A percentile compares a stretch with the other conserved stretches of the same genome.
phyloP scores from a whole-genome alignment of 2,113 vertebrate genomes.

The Eira barbara region DNA sequence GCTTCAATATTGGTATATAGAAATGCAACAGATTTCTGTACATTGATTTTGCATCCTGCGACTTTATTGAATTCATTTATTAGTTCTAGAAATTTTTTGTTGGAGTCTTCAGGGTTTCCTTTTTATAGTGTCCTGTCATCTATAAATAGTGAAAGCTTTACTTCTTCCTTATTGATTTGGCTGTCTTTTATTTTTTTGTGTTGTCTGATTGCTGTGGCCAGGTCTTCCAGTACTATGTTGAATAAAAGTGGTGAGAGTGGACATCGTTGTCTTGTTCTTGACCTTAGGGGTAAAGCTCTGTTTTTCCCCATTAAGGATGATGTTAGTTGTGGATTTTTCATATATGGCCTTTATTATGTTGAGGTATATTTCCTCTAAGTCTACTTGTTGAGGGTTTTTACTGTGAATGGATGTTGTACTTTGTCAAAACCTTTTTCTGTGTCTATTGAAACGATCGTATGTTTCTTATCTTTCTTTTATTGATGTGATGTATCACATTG shows the following conservation, averaged over 20 bases:
- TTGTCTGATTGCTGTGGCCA: not conserved
- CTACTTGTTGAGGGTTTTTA: not conserved
- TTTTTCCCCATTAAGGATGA: not conserved
- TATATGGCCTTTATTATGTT: not conserved
- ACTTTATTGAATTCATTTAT: not conserved
- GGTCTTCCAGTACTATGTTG: not conserved
- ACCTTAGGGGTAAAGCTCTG: not conserved
- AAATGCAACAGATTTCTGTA: not conserved
- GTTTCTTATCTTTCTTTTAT: not conserved
- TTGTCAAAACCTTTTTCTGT: not conserved
- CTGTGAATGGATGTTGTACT: not conserved
- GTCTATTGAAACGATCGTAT: not conserved
- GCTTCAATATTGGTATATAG: not conserved
- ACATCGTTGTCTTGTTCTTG: not conserved
- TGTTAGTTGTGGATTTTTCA: not conserved
- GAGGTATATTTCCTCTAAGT: not conserved
- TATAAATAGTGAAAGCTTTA: not conserved
- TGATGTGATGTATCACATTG: not conserved
- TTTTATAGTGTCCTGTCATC: not conserved
- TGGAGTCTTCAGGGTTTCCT: not conserved
- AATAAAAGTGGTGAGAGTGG: not conserved
- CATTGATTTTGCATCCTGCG: not conserved
- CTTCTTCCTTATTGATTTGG: not conserved
- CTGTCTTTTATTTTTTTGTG: not conserved
- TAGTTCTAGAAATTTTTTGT: not conserved